phyloP scores from a whole-genome alignment of 2,113 vertebrate genomes.

The Formicarius rufipectus region DNA sequence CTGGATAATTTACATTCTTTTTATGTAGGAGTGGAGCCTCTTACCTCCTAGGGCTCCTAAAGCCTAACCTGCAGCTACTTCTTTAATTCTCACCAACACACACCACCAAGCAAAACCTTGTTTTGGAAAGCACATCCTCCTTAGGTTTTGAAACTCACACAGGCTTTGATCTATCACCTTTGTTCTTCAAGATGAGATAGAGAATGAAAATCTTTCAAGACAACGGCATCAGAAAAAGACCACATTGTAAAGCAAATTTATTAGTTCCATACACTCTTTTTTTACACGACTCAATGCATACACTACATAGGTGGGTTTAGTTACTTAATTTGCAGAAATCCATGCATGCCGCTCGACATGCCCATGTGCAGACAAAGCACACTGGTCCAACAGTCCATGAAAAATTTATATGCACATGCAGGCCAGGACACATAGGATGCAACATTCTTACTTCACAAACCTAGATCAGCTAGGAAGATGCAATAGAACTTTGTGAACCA shows the following conservation, averaged over 20 bases:
- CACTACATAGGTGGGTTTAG: background rate
- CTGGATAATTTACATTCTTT: background rate
- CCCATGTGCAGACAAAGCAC: background rate
- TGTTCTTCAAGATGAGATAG: constrained; percentile 16
- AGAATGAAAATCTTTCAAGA: background rate
- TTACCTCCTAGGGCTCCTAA: background rate
- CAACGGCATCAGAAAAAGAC: constrained; percentile 8
- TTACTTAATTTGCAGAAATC: background rate
- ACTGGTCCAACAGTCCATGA: background rate
- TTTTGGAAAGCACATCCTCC: background rate
- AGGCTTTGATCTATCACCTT: constrained; percentile 37
- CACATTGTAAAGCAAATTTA: background rate
- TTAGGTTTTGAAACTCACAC: constrained; percentile 18
- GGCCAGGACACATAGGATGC: background rate
- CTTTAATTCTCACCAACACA: background rate
- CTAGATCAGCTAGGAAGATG: background rate
- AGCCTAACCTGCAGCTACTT: background rate
- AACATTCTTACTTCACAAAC: background rate
- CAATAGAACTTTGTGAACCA: background rate
- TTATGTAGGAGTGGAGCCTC: background rate
- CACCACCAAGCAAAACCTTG: background rate
- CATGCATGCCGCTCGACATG: background rate
- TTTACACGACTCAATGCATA: background rate
- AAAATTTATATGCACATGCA: background rate
- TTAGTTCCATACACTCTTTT: background rate